Evolutionary conservation across 1,140 invertebrate species (phyloP), one percentile per base, ranked within the genome.

Genomic region (Agrilus planipennis): DNA sequence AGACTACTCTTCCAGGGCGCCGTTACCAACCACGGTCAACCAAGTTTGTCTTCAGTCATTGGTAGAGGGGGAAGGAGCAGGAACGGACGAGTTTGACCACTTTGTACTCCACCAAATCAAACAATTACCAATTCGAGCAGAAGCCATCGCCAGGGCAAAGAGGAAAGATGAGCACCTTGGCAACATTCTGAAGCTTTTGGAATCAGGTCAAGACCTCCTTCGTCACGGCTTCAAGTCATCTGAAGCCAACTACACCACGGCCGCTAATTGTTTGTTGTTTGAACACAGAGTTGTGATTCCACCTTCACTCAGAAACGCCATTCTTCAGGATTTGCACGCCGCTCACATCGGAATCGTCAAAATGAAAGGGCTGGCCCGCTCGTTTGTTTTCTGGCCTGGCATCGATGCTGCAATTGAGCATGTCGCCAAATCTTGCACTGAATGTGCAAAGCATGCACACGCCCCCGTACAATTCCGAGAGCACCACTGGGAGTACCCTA

Each of bases 91-190:
- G n/a, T n/a, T n/a, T n/a, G n/a, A n/a, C n/a, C n/a, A n/a, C n/a
- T n/a, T n/a, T n/a, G n/a, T n/a, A n/a, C n/a, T n/a, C n/a, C n/a
- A n/a, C n/a, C n/a, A n/a, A n/a, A n/a, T n/a, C n/a, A n/a, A n/a
- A n/a, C n/a, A n/a, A n/a, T n/a, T n/a, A n/a, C n/a, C n/a, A n/a
- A n/a, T n/a, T 7, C 6, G 5, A 35, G 4, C 14, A 45, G 60
- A 52, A 11, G 63, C 61, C 57, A 30, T 25, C 22, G 5, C 11
- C 22, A 25, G 11, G 22, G 22, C 9, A 10, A 31, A 12, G 29
- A 10, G 29, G 9, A 31, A 31, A 10, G 10, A 7, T 12, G 7
- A 6, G 5, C 5, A n/a, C n/a, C n/a, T 6, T 16, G 15, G 7
- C 29, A 14, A 14, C 29, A 31, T 31, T 14, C 29, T n/a, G n/a